A percentile compares a stretch with the other conserved stretches of the same genome.
Evolutionary conservation across 2,797 vertebrate genomes (phyloP).

Genomic region (Botia almorhae): DNA sequence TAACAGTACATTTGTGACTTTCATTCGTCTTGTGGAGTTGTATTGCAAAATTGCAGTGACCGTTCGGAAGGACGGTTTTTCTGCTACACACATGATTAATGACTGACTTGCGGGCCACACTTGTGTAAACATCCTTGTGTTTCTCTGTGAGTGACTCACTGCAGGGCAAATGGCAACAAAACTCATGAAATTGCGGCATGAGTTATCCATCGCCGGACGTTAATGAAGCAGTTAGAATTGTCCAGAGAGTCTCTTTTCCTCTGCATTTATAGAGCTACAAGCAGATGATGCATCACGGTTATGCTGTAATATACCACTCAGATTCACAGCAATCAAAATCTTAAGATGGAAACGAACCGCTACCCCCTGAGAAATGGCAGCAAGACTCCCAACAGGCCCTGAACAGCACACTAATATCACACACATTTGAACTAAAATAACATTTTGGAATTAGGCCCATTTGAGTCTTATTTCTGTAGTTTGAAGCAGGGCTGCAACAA

Average conservation of each 20-base stretch:
- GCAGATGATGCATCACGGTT: not conserved
- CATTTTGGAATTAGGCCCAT: too few species aligned
- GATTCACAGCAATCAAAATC: slow-evolving; percentile 36
- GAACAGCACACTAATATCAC: slow-evolving; percentile 25
- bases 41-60: slow-evolving; percentile 1
- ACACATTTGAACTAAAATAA: not conserved
- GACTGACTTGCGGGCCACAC: slow-evolving; percentile 31
- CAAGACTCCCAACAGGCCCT: slow-evolving; percentile 24
- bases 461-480: too few species aligned
- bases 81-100: slow-evolving; percentile 47
- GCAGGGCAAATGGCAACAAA: slow-evolving; percentile 31
- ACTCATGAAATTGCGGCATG: slow-evolving; percentile 12
- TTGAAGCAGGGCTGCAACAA: too few species aligned
- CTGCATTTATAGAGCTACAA: not conserved
- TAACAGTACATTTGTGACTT: not conserved
- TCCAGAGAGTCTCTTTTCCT: not conserved
- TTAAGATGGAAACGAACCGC: slow-evolving; percentile 8
- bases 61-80: slow-evolving; percentile 24
- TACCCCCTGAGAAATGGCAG: slow-evolving; percentile 35
- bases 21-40: slow-evolving; percentile 17
- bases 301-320: not conserved
- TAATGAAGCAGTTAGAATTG: slow-evolving; percentile 23
- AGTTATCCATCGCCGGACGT: slow-evolving; percentile 12
- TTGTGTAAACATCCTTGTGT: slow-evolving; percentile 50
- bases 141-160: slow-evolving; percentile 18